Evolutionary conservation across 2,888 invertebrate species (phyloP), one percentile per base, ranked within the genome.

Genomic region (Ornithoptera priamus): DNA sequence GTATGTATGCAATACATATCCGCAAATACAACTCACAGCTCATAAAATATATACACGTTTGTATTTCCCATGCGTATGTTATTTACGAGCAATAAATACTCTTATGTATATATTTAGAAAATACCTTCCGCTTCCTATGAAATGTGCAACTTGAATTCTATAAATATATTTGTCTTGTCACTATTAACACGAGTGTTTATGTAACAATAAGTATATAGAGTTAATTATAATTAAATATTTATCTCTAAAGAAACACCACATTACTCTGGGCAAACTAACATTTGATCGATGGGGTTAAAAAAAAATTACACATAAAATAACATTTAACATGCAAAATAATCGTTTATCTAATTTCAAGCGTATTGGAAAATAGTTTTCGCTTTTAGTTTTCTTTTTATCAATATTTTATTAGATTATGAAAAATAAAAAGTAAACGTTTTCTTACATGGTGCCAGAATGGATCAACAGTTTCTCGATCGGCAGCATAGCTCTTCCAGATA

Each of bases 401-500:
- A 46, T 53, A 53, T 53, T 53, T 53, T n/a, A n/a, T 30, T 24
- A 30, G 2, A 60, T 2, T 2, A 60, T 60, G 10, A n/a, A 7
- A 46, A 53, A n/a, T 24, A 63, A 63, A 22, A 46, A 1, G 46
- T 17, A 64, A 46, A 22, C 8, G 12, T 6, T 22, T 24, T 59
- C 75, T 85, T 83, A 95, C 94, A 91, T 98, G 97, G 86, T 97
- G 96, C 97, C 97, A 98, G 82, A 96, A 96, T 62, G 96, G 94
- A 85, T 95, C 94, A 8, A 81, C 80, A 17, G 78, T 77, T 15
- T 89, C 75, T 78, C 78, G 75, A 86, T 89, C 84, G 5, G 86
- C 84, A 1, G 96, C 95, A 75, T 93, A 92, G n/a, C 92, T 85
- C 71, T 94, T 93, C 83, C 95, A 94, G 82, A 93, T 94, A 36